Evolutionary conservation across 2,113 vertebrate genomes (phyloP), one percentile per base, ranked within the genome.

Genomic region (Corythornis madagascariensis): DNA sequence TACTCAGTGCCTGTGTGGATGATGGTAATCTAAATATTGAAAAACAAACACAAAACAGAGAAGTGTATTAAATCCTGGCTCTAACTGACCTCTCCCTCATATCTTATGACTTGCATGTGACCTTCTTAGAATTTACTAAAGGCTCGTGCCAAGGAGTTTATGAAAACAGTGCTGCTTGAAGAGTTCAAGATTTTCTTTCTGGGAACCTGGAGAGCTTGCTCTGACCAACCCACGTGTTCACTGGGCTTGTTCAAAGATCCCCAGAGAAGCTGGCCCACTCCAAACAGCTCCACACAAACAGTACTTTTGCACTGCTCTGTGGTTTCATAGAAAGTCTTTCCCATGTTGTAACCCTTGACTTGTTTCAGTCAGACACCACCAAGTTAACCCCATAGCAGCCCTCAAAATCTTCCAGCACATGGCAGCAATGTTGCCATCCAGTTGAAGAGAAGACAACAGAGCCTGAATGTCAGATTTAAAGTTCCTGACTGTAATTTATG

Each of bases 41-140:
- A 89, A n/a, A 66, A 86, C 74, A 94, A 93, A 88, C 38, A 85
- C 42, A 84, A 91, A 89, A 84, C 77, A 92, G 81, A 93, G 71
- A 86, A 87, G 53, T 28, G 1, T 64, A 86, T 84, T 72, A 89
- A 90, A 87, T 69, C 61, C 77, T 71, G 77, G 74, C 74, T 92
- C 74, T 78, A 69, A 82, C 87, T 73, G 93, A 86, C 87, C 91
- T 95, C 87, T 91, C 82, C 78, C 63, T 94, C 66, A 4, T 75
- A 93, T 92, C 91, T 92, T 92, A 91, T 85, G 95, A 94, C 95
- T 92, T 73, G 65, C 92, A 92, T 90, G 92, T 90, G 96, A 95
- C 60, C 79, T 79, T 79, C 75, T 86, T 9, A 86, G 67, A 91
- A 91, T 74, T 89, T 60, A 88, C 72, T 70, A 66, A 91, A 92